Evolutionary conservation across 2,888 invertebrate species (phyloP), one percentile per base, ranked within the genome.

Genomic region (Pseudococcus viburni): DNA sequence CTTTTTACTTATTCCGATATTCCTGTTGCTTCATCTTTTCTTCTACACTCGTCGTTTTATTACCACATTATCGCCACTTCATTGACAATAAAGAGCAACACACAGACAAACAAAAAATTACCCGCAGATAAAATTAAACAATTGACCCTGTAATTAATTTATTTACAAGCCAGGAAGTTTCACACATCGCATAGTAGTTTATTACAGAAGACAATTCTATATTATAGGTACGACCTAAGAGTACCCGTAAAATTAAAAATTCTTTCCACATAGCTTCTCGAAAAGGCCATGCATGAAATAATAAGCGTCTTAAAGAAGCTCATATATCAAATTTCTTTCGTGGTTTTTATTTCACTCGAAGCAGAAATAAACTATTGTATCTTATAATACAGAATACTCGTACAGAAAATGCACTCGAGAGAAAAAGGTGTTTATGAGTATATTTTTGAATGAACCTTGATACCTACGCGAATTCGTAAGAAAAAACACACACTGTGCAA

Each of bases 1-100:
- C 55, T 51, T 84, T 85, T 85, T 85, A 83, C 64, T 85, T 55
- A 42, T 83, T 88, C 26, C 55, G 55, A 55, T 73, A 80, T 88
- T 83, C 80, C 83, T 55, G 77, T 80, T 55, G 77, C 80, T 83
- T 77, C 80, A 26, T 83, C 39, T 55, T 88, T 80, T 80, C 83
- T 83, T 80, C 33, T 55, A 86, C 33, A 73, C 33, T 86, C 68
- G 51, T 64, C 46, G 46, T 68, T 59, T 59, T 55, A 85, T 85
- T 85, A 55, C 46, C 46, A 46, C 80, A 83, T 83, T 83, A 83
- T 83, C 80, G 80, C 22, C 46, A 46, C 80, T 83, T 46, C 73
- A 73, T 73, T 73, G 73, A 73, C 33, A 73, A 73, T 73, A 73
- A 73, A 33, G 73, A 73, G 64, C 22, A 64, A 64, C 22, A 39